Base-by-base conservation (phyloP, 2,113 vertebrate genomes). In the Antechinus stuartii region DNA sequence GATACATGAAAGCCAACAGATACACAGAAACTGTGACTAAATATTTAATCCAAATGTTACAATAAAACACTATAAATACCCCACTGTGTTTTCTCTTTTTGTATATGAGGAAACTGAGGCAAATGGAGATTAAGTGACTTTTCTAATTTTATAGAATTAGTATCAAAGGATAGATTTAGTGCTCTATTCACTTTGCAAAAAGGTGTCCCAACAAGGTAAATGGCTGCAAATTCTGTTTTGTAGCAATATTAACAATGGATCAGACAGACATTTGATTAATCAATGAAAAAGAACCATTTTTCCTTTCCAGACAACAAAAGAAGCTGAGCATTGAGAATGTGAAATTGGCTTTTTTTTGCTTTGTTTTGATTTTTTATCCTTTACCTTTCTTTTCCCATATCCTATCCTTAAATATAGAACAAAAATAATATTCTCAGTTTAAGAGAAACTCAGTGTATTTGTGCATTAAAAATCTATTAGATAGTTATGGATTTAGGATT, bases 231-330 rank as follows among this genome's bases (percentile, higher is more conserved):
- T 84, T 23, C 0, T 89, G 6, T 52, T 54, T 56, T 57, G 96
- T 91, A 97, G 25, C 16, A 96, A 76, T 76, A n/a, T 90, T 92
- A 96, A 76, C 19, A 91, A 23, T 46, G 96, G 54, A 54, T 95
- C 96, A 92, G 47, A 94, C 49, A 92, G 10, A 76, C 90, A 54
- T 91, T 23, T 92, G 2, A 0, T 26, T 92, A 26, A 12, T 30
- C 90, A 50, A 23, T 84, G 68, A 49, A 42, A 95, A 92, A 95
- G 57, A 91, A 50, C 5, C 26, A 23, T 42, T 42, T 90, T 76
- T 24, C 24, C 52, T 93, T 53, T 2, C 93, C 94, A 53, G 89
- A n/a, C 47, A 95, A 94, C 42, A 53, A 27, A 90, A 30, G 52
- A 42, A 90, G 3, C 24, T 91, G 89, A 55, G 2, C 10, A 9